Evolutionary conservation across 2,113 vertebrate genomes (phyloP).

Genomic region (Cololabis saira): DNA sequence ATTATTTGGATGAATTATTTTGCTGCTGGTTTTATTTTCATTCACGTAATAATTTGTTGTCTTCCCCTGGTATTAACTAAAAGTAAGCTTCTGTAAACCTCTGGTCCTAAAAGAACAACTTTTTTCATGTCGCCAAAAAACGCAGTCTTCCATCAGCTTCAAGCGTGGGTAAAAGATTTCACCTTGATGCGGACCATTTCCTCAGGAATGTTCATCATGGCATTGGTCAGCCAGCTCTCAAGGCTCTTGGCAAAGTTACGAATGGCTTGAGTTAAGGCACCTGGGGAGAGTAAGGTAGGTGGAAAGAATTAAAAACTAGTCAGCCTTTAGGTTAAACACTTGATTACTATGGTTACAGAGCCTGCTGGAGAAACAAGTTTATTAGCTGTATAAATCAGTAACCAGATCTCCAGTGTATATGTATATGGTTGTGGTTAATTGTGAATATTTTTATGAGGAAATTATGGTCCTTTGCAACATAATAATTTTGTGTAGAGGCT

Average conservation of each 20-base stretch:
- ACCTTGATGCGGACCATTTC: slow-evolving; percentile 96
- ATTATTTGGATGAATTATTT: too few relatives aligned
- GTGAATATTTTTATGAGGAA: too few relatives aligned
- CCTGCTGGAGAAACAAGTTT: not conserved
- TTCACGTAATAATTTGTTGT: not conserved
- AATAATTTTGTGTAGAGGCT: slow-evolving; percentile 49
- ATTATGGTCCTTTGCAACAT: not conserved
- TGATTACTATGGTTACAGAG: not conserved
- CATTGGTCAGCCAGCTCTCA: slow-evolving; percentile 94
- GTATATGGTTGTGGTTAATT: not conserved
- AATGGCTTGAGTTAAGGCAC: slow-evolving; percentile 98
- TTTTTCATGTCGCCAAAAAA: not conserved
- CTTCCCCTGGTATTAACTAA: not conserved
- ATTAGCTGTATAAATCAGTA: not conserved
- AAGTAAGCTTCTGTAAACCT: not conserved
- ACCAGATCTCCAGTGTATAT: not conserved
- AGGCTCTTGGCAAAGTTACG: slow-evolving; percentile 96
- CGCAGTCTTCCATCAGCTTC: not conserved
- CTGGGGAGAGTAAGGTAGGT: slow-evolving; percentile 58
- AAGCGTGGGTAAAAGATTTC: slow-evolving; percentile 5
- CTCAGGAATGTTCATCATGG: slow-evolving; percentile 95
- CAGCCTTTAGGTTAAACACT: not conserved
- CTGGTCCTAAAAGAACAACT: not conserved
- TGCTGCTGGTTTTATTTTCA: not conserved
- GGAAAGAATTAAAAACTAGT: not conserved